Evolutionary conservation across 1,140 invertebrate species (phyloP), one percentile per base, ranked within the genome.

Genomic region (Rhyacophila brunnea): DNA sequence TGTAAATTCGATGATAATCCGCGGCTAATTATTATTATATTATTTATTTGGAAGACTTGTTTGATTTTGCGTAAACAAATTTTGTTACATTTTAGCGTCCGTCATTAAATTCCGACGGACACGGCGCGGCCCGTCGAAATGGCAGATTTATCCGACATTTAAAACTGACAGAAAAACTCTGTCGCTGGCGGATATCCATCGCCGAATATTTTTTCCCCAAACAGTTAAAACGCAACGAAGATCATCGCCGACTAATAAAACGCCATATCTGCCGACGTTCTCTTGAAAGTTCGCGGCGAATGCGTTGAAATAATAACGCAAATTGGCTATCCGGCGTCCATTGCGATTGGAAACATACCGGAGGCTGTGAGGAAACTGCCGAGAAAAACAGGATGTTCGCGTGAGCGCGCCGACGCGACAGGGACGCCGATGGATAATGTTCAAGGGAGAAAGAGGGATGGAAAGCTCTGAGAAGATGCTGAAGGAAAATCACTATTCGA

Each of bases 321-420:
- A 40, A 40, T 40, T 40, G 11, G 5, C 38, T 28, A 28, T 5
- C 23, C 23, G 23, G 23, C 23, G 23, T 28, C 23, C 23, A 28
- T 28, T 28, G 23, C 23, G 23, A n/a, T n/a, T n/a, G 32, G 51
- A 49, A 44, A 47, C 63, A 65, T 65, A 52, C 44, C 50, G 58
- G 54, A 51, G 58, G 52, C 60, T 66, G 57, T 45, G 47, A 54
- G 64, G 47, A 58, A 60, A 64, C 55, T 48, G 52, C 69, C 42
- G 55, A 11, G 55, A 42, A 64, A 58, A 66, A 66, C 65, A 73
- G 75, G 76, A 76, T 71, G 64, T 67, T 66, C 67, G 73, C 60
- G 64, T 72, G 68, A 73, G 73, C 74, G 72, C 74, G 75, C 65
- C 64, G 69, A 72, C 72, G 72, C 71, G 72, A 73, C 71, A 65